These are phyloP conservation scores for Strix uralensis DNA, from an alignment of 2,113 vertebrate species.

Conservation along the genomic window DNA sequence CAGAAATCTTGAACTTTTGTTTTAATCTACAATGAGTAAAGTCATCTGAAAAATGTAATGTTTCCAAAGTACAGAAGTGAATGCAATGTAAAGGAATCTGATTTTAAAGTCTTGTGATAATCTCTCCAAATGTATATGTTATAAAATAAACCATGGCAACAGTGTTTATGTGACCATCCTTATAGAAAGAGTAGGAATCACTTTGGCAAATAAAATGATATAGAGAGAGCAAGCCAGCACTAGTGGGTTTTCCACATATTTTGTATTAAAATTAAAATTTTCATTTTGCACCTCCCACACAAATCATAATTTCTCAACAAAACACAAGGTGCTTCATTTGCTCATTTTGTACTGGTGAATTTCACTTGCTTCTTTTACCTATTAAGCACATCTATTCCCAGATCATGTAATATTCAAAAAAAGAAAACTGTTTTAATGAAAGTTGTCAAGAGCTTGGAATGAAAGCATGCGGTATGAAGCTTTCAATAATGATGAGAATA, in stretches of 20 bases:
- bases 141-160: neutral
- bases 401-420: neutral
- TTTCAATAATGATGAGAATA: neutral
- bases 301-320: neutral
- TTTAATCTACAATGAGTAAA: neutral
- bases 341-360: neutral
- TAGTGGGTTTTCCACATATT: neutral
- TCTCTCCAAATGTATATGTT: neutral
- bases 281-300: neutral
- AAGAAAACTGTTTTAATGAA: neutral
- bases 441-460: neutral
- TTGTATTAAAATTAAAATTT: neutral
- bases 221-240: neutral
- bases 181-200: neutral
- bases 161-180: neutral
- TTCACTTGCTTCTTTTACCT: neutral
- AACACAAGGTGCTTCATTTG: neutral
- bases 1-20: constrained; percentile 27
- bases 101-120: constrained; percentile 1
- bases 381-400: neutral
- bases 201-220: neutral
- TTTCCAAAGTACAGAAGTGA: neutral
- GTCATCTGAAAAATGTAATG: neutral
- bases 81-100: neutral
- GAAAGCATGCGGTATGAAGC: neutral